A percentile compares a stretch with the other conserved stretches of the same genome.
Evolutionary conservation across 1,140 invertebrate species (phyloP).

Genomic region (Eulimnadia texana): DNA sequence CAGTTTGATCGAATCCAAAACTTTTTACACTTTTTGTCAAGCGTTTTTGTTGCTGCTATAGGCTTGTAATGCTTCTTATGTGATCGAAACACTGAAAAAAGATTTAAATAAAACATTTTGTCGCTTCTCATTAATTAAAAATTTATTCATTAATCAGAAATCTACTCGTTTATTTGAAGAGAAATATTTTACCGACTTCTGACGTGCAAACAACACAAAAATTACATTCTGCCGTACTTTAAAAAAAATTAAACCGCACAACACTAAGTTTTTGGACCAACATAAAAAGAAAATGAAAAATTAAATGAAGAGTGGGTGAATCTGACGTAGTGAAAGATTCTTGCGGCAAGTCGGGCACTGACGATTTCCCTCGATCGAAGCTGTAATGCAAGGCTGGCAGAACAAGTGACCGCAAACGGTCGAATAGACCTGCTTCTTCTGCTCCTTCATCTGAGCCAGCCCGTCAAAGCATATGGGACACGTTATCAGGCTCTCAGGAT

Average conservation of each 20-base stretch:
- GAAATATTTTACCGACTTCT: too few relatives aligned
- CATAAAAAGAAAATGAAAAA: not conserved
- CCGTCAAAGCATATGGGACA: constrained; percentile 12
- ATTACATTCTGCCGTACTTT: not conserved
- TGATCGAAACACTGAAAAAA: too few relatives aligned
- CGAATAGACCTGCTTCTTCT: constrained; percentile 5
- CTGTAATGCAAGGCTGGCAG: constrained; percentile 6
- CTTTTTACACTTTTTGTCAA: too few relatives aligned
- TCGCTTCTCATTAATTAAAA: too few relatives aligned
- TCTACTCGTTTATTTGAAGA: too few relatives aligned
- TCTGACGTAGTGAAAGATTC: not conserved
- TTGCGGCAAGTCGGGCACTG: constrained; percentile 11
- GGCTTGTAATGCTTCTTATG: too few relatives aligned
- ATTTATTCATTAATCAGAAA: too few relatives aligned
- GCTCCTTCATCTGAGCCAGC: constrained; percentile 7
- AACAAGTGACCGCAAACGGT: constrained; percentile 13
- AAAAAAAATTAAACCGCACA: too few relatives aligned
- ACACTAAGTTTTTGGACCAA: not conserved
- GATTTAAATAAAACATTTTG: too few relatives aligned
- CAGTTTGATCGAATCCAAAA: too few relatives aligned
- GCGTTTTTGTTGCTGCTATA: too few relatives aligned
- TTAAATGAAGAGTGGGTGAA: constrained; percentile 15
- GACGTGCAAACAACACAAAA: too few relatives aligned
- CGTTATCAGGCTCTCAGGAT: not conserved
- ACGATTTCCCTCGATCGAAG: not conserved